Base-by-base conservation (phyloP, 1,140 invertebrate genomes). In the Scaptomyza hsui region DNA sequence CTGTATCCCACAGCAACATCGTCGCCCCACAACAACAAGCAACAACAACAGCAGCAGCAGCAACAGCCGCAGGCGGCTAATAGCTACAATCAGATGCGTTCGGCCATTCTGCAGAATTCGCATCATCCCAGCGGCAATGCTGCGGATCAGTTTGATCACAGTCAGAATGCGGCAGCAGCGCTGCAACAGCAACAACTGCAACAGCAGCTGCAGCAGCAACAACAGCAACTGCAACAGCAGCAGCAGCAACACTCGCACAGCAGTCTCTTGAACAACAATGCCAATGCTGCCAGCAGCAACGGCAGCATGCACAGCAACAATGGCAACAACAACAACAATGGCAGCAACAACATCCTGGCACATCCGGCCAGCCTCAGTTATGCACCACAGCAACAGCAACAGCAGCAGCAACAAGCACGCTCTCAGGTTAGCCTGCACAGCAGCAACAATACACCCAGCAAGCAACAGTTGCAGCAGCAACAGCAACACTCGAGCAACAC, bases 101-200 rank as follows among this genome's bases (percentile, higher is more conserved):
- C 81, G 39, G 73, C 85, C 35, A 91, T 91, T 52, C 74, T 91
- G 61, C 90, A 91, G 24, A 90, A 82, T 37, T 90, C 90, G 12
- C 83, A 90, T 78, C 83, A 91, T 77, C 90, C 90, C 72, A 90
- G 89, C 42, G 91, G 91, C 41, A 89, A 75, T 55, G 55, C 81
- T 15, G 51, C 59, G 6, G 71, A 90, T 52, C 81, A 81, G 24
- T 68, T 42, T n/a, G 63, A 80, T 24, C 60, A 67, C 44, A 56
- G 39, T 21, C 63, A 49, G 35, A 44, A 29, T n/a, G 39, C 73
- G 24, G 41, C 51, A 72, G 29, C 57, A 52, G 32, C 64, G 52
- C 19, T 74, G 53, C 63, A 74, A 24, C 69, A 55, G 24, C 76
- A 81, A 41, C 75, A 67, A 10, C 62, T 56, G 42, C 74, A 68